phyloP scores from a whole-genome alignment of 2,888 invertebrate genomes.

The Nudaria mundana region DNA sequence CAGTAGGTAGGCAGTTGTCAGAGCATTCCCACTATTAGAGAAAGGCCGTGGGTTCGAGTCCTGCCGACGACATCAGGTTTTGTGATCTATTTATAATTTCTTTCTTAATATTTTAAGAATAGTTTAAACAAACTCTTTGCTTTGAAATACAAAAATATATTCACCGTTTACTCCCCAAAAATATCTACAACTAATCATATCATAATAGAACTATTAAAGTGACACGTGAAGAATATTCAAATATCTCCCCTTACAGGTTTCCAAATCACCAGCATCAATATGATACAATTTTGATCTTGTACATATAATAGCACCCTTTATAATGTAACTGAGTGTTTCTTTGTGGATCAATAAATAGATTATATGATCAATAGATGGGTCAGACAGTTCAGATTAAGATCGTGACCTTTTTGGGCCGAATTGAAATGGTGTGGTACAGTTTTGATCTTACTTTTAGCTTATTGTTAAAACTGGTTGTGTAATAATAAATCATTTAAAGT shows the following conservation, averaged over 20 bases:
- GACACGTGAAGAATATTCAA: no score
- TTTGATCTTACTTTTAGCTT: slow-evolving; percentile 1
- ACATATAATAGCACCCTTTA: slow-evolving; percentile 9
- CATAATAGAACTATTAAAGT: no score
- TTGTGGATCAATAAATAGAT: slow-evolving; percentile 9
- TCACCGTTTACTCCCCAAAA: neutral
- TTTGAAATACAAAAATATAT: no score
- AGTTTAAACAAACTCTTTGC: no score
- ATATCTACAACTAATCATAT: neutral
- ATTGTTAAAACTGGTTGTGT: neutral
- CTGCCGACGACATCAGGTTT: no score
- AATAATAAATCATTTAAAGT: neutral
- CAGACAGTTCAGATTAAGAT: slow-evolving; percentile 13
- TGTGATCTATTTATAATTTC: no score
- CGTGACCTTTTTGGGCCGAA: slow-evolving; percentile 6
- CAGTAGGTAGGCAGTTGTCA: no score
- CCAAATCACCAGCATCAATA: slow-evolving; percentile 34
- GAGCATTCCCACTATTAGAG: no score
- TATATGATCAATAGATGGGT: slow-evolving; percentile 1
- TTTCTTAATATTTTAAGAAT: no score
- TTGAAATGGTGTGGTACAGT: slow-evolving; percentile 1
- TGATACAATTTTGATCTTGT: slow-evolving; percentile 57
- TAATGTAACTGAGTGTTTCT: slow-evolving; percentile 2
- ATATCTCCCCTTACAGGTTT: slow-evolving; percentile 15
- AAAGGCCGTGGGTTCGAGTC: no score